Base-by-base conservation (phyloP, 2,888 invertebrate species). In the Subacronicta megacephala region DNA sequence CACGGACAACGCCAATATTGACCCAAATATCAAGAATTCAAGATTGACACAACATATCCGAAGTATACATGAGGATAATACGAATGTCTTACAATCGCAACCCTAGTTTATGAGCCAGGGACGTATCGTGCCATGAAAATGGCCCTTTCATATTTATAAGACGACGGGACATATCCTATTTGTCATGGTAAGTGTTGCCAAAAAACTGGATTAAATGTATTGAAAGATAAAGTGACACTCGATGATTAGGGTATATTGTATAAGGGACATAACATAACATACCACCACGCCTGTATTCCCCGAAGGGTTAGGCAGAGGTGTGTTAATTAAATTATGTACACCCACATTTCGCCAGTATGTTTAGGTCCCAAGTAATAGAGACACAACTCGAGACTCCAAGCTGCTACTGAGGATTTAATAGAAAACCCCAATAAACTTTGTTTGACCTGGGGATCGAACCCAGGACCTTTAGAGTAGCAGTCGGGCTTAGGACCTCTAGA, bases 81-180 rank as follows among this genome's bases (percentile, higher is more conserved):
- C 67, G 65, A 73, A 75, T 76, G 51, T 57, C 50, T 60, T n/a
- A 31, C 31, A 31, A 31, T 31, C 33, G 17, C 29, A 46, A 40
- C 52, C 60, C 54, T 52, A 31, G 54, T 63, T 58, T 23, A 13
- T 18, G 36, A 46, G 51, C 62, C 17, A 35, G 7, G n/a, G 31
- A 51, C 40, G 52, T 51, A 44, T 43, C 50, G 20, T 38, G 17
- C 55, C 56, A 73, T 60, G 64, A 67, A 71, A 73, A 62, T 54
- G 70, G 42, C 45, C 43, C 40, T 43, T 71, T 70, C 60, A 76
- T 77, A 76, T 76, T 70, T 70, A 76, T 76, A 62, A 74, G 65
- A 26, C 29, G 45, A 40, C 40, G 40, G 46, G 57, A 53, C 56
- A 63, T 46, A 17, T 43, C 45, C 54, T 61, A 65, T 73, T 63